Conservation (phyloP, 2,797 vertebrate genomes). For the Lophius americanus region DNA sequence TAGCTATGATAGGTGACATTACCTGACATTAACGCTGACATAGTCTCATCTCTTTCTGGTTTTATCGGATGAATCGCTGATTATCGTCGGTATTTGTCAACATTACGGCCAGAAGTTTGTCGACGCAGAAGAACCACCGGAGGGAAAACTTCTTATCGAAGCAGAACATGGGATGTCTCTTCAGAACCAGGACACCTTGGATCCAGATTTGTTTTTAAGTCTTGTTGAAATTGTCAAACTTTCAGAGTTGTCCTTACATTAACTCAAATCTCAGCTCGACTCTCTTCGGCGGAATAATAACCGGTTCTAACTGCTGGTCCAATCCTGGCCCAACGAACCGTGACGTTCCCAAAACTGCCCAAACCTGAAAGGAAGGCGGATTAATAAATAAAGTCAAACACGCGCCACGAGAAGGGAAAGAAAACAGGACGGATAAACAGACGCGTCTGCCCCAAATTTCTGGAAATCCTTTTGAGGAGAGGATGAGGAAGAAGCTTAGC, state of each 20-base stretch:
- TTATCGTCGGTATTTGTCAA: neutral
- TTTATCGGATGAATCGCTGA: neutral
- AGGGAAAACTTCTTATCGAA: neutral
- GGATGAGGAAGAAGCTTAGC: conserved; percentile 61
- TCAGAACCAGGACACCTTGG: neutral
- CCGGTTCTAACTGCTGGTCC: neutral
- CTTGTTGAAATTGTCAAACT: neutral
- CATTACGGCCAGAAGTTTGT: neutral
- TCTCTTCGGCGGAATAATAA: no score
- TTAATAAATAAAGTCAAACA: conserved; percentile 28
- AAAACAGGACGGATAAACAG: conserved; percentile 30
- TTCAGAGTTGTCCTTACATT: conserved; percentile 1
- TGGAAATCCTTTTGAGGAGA: conserved; percentile 49
- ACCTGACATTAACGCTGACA: no score
- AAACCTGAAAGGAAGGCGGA: conserved; percentile 29
- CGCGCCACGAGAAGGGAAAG: neutral
- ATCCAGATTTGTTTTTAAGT: no score
- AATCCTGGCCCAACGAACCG: neutral
- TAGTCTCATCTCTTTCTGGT: no score
- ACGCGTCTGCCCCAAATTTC: conserved; percentile 56
- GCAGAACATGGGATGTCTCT: neutral
- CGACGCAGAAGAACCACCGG: neutral
- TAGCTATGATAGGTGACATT: no score
- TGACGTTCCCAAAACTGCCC: conserved; percentile 7
- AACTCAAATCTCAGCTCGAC: neutral